These are phyloP conservation scores for Hippoglossus stenolepis DNA, from an alignment of 2,113 vertebrate genomes.

Conservation along the genomic window DNA sequence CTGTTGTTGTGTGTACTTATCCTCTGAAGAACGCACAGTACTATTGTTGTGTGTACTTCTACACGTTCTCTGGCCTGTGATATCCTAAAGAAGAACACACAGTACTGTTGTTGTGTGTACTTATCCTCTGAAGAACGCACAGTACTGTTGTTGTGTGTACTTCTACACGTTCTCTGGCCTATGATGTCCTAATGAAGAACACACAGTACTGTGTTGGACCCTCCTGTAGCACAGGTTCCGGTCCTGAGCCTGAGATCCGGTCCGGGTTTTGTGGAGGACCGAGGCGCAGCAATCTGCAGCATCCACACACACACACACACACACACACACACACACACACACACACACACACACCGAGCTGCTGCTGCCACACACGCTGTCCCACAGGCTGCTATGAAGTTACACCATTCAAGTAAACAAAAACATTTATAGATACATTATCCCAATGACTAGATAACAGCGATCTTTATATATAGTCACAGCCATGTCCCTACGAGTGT, in stretches of 20 bases:
- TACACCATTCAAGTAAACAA: constrained; percentile 69
- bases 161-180: not conserved
- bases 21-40: no score
- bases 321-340: not conserved
- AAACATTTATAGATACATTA: constrained; percentile 63
- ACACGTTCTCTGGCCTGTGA: no score
- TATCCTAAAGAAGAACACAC: no score
- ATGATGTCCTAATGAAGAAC: not conserved
- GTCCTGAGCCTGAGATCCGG: constrained; percentile 44
- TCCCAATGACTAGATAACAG: constrained; percentile 43
- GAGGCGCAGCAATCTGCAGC: not conserved
- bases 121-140: no score
- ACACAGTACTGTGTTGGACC: no score
- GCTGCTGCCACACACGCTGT: constrained; percentile 72
- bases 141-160: not conserved
- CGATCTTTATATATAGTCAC: constrained; percentile 36
- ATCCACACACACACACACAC: not conserved
- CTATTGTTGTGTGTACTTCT: no score
- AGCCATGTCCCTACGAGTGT: constrained; percentile 6
- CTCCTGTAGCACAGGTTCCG: not conserved
- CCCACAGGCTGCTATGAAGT: constrained; percentile 59
- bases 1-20: not conserved
- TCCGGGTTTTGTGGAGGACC: constrained; percentile 70
- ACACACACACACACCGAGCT: constrained; percentile 45
- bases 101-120: not conserved